Evolutionary conservation across 2,797 vertebrate genomes (phyloP).

Genomic region (Apogon talboti): DNA sequence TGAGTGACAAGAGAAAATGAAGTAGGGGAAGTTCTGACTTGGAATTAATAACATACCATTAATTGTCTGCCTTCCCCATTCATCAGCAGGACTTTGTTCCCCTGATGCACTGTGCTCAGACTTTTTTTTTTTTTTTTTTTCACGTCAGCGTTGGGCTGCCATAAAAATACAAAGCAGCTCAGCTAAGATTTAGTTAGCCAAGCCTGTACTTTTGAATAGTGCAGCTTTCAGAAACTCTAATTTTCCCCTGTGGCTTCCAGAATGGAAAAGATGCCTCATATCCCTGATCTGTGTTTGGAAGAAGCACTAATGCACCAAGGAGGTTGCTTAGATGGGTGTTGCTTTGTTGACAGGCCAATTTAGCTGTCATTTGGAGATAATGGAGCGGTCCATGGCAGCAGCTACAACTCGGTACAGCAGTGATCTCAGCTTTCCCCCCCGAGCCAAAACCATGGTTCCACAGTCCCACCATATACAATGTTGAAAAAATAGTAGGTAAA

Average conservation of each 20-base stretch:
- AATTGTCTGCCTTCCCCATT: constrained; percentile 16
- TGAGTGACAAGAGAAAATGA: constrained; percentile 13
- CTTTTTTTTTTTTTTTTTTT: neutral
- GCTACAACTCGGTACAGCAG: constrained; percentile 34
- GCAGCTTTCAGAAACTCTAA: constrained; percentile 58
- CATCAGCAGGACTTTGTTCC: constrained; percentile 21
- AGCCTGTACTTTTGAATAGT: constrained; percentile 50
- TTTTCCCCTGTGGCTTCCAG: constrained; percentile 60
- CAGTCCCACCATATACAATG: too few relatives aligned
- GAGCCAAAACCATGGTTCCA: neutral
- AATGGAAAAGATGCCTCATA: constrained; percentile 57
- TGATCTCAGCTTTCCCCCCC: constrained; percentile 34
- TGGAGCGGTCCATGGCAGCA: constrained; percentile 53
- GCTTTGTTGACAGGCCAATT: constrained; percentile 71
- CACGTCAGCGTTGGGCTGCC: constrained; percentile 16
- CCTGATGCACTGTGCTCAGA: constrained; percentile 2
- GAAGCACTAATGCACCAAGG: constrained; percentile 57
- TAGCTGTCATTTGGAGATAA: constrained; percentile 71
- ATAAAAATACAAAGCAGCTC: constrained; percentile 26
- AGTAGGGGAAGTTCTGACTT: constrained; percentile 14
- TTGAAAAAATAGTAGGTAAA: too few relatives aligned
- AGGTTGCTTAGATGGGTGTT: constrained; percentile 62
- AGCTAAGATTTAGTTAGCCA: constrained; percentile 23
- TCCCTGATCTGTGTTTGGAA: constrained; percentile 59
- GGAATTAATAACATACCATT: constrained; percentile 24